These are phyloP conservation scores for Beaufortia kweichowensis DNA, from an alignment of 2,113 vertebrate genomes.

Conservation along the genomic window DNA sequence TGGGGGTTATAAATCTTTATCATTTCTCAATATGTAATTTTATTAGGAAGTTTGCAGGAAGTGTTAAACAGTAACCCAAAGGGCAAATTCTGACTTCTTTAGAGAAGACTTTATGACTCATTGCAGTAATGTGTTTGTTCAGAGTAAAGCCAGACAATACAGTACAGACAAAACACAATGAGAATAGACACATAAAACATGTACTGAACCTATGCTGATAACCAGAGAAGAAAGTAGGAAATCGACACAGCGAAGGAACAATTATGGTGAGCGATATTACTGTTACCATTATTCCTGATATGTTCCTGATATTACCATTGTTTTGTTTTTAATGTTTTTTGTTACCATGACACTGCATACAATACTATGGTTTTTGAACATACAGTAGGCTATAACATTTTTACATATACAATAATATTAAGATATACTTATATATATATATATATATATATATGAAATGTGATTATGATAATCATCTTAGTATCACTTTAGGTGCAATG, in stretches of 20 bases:
- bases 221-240: background rate
- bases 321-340: no score
- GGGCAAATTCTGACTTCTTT: background rate
- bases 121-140: background rate
- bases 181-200: background rate
- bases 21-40: background rate
- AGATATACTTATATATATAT: no score
- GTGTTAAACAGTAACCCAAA: conserved; percentile 33
- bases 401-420: no score
- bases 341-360: no score
- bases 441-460: background rate
- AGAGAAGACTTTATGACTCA: background rate
- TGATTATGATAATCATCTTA: background rate
- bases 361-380: no score
- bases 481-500: background rate
- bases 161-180: background rate
- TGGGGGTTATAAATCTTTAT: background rate
- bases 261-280: background rate
- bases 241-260: background rate
- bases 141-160: background rate
- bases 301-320: no score
- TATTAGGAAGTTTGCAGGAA: background rate
- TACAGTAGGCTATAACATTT: background rate
- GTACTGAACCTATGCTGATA: background rate
- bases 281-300: background rate